Evolutionary conservation across 2,113 vertebrate genomes (phyloP), one percentile per base, ranked within the genome.

Genomic region (Semnornis frantzii): DNA sequence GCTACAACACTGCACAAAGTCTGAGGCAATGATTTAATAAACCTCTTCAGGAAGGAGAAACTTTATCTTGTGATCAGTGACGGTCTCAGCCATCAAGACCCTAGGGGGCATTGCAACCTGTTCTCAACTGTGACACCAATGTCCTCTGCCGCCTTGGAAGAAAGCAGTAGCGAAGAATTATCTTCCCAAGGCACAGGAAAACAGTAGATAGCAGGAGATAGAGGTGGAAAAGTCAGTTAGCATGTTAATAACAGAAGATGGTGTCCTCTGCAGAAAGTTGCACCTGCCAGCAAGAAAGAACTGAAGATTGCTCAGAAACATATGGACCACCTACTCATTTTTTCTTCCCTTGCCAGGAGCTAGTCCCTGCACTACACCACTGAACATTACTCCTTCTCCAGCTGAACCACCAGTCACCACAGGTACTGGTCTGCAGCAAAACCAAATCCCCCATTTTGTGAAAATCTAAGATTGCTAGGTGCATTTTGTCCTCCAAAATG

Each of bases 401-500:
- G 0, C 3, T 0, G 3, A 21, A 27, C 17, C 33, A 65, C 5
- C 19, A 42, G 30, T 42, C 52, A 30, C 50, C 33, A 33, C 33
- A 42, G 39, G 10, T 60, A 31, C 44, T 83, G 54, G 81, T 65
- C 37, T 60, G 34, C 33, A 86, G 39, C 74, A 62, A 64, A 84
- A 21, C n/a, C 14, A 30, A 30, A 5, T 7, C 15, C 64, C 65
- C 27, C 14, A 15, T 69, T 72, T 25, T 65, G 10, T 48, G 58
- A 57, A 60, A 63, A 72, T 3, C 33, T 57, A 63, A 82, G 15
- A 28, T 48, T 44, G 17, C 16, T 37, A 79, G 60, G 69, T 34
- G 30, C 0, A 6, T 71, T 50, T 8, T 5, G 0, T 1, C 15
- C 15, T 10, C 6, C 17, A 12, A 39, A 75, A 6, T 6, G 10